A percentile compares a stretch with the other conserved stretches of the same genome.
Conservation (phyloP, 53 echinoderm and acorn worm species). For the Henricia sp. region DNA sequence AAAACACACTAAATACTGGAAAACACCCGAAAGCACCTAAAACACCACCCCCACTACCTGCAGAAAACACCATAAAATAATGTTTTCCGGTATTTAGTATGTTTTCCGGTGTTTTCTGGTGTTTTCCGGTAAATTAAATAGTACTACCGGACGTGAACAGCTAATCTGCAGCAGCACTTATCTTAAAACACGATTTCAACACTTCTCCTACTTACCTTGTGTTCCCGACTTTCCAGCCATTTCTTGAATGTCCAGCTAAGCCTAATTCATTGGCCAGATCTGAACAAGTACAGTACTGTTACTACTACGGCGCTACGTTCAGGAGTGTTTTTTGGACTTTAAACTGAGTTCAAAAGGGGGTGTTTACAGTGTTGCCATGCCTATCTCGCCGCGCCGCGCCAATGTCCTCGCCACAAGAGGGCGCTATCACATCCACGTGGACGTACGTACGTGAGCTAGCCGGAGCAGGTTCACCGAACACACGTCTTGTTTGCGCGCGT, state of each 20-base stretch:
- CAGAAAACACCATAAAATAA: too few species aligned
- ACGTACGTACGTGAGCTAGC: too few species aligned
- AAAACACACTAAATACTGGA: too few species aligned
- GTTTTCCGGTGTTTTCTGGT: neutral
- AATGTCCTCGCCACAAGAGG: neutral
- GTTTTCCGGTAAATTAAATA: neutral
- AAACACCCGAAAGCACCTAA: too few species aligned
- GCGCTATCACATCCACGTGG: too few species aligned
- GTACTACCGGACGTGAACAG: neutral
- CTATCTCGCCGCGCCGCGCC: neutral
- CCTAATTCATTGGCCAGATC: neutral
- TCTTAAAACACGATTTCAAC: neutral
- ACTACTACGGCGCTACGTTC: neutral
- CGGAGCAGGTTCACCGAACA: too few species aligned
- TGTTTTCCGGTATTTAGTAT: neutral
- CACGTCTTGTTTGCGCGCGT: too few species aligned
- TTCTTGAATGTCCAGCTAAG: neutral
- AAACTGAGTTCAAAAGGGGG: neutral
- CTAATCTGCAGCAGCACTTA: neutral
- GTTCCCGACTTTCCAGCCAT: conserved; percentile 72
- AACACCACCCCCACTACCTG: too few species aligned
- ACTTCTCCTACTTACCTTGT: conserved; percentile 51
- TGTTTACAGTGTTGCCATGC: conserved; percentile 46
- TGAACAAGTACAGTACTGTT: neutral
- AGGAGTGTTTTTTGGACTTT: neutral